Conservation (phyloP, 2,113 vertebrate genomes). For the Heloderma charlesbogerti region DNA sequence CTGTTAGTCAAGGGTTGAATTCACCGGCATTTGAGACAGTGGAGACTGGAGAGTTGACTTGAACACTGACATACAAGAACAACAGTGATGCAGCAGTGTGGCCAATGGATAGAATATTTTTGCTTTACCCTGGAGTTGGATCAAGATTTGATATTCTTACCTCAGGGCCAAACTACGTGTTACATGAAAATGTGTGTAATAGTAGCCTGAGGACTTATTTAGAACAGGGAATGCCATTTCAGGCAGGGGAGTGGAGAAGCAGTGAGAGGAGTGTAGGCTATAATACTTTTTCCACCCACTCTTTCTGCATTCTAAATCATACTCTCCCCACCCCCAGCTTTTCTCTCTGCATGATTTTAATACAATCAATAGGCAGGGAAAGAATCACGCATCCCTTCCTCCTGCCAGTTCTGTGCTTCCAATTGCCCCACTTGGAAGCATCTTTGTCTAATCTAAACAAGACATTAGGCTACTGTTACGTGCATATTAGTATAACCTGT, state of each 20-base stretch:
- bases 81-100: background rate
- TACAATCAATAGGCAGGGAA: background rate
- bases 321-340: background rate
- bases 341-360: background rate
- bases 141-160: background rate
- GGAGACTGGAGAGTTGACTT: slow-evolving; percentile 33
- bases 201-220: background rate
- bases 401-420: background rate
- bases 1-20: background rate
- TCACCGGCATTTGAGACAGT: background rate
- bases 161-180: background rate
- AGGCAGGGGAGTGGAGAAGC: background rate
- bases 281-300: background rate
- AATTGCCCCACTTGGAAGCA: background rate
- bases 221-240: background rate
- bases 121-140: background rate
- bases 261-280: too few species aligned
- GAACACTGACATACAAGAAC: slow-evolving; percentile 31
- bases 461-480: background rate
- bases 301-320: background rate
- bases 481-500: background rate
- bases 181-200: background rate
- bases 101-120: background rate
- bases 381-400: background rate
- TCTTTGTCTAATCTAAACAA: background rate